phyloP scores from a whole-genome alignment of 1,140 invertebrate genomes.

The Pygmarrhopalites habei region DNA sequence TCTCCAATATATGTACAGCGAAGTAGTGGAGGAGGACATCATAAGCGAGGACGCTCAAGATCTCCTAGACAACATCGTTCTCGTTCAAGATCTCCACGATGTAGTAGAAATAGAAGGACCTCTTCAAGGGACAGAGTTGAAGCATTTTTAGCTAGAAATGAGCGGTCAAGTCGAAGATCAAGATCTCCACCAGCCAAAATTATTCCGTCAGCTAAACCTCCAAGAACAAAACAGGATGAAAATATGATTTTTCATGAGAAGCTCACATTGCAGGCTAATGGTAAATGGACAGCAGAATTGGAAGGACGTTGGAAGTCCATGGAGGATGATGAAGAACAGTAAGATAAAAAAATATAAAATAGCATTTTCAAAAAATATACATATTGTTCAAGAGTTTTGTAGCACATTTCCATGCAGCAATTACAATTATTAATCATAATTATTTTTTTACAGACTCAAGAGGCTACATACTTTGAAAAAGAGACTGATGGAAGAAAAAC shows the following conservation, averaged over 20 bases:
- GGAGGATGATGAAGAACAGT: slow-evolving; percentile 29
- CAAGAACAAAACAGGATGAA: not conserved
- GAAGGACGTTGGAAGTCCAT: slow-evolving; percentile 23
- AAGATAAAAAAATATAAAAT: not conserved
- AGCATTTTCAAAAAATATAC: not conserved
- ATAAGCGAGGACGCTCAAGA: not conserved
- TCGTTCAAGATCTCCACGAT: slow-evolving; percentile 5
- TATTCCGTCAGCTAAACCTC: not conserved
- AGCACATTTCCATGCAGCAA: too few relatives aligned
- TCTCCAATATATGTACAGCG: too few relatives aligned
- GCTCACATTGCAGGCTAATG: slow-evolving; percentile 16
- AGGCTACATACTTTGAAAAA: slow-evolving; percentile 13
- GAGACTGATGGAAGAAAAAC: slow-evolving; percentile 23
- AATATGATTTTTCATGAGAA: slow-evolving; percentile 26
- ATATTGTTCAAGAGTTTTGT: not conserved
- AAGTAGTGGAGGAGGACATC: not conserved
- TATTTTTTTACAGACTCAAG: slow-evolving; percentile 9
- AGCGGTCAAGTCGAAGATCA: slow-evolving; percentile 1
- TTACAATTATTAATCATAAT: not conserved
- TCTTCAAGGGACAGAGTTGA: slow-evolving; percentile 16
- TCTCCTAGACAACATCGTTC: not conserved
- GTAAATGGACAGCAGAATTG: slow-evolving; percentile 29
- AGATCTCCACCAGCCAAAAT: not conserved
- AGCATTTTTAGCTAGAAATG: slow-evolving; percentile 24
- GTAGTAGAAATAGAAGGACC: not conserved